Conservation (phyloP, 2,888 invertebrate species). For the Himalopsyche tibetana region DNA sequence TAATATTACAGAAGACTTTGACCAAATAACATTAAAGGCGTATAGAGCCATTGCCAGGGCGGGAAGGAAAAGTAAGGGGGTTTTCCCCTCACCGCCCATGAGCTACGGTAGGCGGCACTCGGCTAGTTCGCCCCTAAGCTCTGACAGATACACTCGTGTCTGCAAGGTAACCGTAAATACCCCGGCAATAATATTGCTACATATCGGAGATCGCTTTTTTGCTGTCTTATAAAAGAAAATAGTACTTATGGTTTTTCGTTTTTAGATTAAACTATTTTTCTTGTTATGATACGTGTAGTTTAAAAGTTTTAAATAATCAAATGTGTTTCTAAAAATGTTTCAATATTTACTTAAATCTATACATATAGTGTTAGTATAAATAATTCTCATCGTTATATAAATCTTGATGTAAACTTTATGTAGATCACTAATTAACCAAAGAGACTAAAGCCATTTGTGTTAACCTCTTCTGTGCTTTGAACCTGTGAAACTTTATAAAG, state of each 20-base stretch:
- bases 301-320: too few species aligned
- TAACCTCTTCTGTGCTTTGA: conserved; percentile 14
- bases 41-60: neutral
- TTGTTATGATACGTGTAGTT: too few species aligned
- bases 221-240: neutral
- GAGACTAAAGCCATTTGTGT: conserved; percentile 9
- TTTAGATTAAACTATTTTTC: too few species aligned
- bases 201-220: neutral
- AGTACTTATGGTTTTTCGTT: too few species aligned
- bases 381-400: neutral
- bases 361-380: too few species aligned
- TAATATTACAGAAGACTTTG: conserved; percentile 31
- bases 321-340: too few species aligned
- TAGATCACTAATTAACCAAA: neutral
- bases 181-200: conserved; percentile 6
- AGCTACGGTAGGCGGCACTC: conserved; percentile 32
- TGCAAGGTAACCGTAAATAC: neutral
- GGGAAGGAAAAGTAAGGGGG: conserved; percentile 5
- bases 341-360: too few species aligned
- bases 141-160: conserved; percentile 41
- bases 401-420: neutral
- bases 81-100: conserved; percentile 9
- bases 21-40: conserved; percentile 10
- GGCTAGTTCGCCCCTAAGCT: conserved; percentile 33
- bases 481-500: conserved; percentile 35